Percentiles rank a stretch among this genome's conserved stretches.
Evolutionary conservation across 1,140 invertebrate genomes (phyloP).

Genomic region (Drosophila sechellia): DNA sequence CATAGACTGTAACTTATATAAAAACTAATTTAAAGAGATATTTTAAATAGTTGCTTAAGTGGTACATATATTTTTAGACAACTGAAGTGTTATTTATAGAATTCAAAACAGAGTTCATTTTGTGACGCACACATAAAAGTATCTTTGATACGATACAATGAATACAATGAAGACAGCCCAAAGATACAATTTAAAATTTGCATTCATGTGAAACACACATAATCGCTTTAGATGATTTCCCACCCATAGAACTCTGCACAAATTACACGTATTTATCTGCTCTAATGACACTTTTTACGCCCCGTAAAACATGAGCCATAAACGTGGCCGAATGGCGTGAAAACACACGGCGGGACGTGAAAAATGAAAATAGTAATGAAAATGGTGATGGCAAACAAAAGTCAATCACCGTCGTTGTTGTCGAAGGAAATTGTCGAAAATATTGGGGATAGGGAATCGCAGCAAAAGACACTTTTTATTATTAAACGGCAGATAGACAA

Average conservation of each 20-base stretch:
- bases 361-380: conserved; percentile 75
- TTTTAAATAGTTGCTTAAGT: no score
- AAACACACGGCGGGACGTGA: conserved; percentile 34
- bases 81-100: no score
- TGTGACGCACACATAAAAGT: no score
- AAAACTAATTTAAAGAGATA: no score
- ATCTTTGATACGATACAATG: background rate
- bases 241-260: conserved; percentile 25
- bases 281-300: conserved; percentile 68
- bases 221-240: conserved; percentile 25
- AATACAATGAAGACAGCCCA: background rate
- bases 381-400: conserved; percentile 60
- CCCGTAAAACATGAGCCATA: conserved; percentile 65
- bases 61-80: no score
- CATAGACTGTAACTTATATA: background rate
- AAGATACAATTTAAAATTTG: conserved; percentile 1
- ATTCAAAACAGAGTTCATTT: no score
- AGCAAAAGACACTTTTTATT: conserved; percentile 64
- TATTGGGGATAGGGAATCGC: conserved; percentile 42
- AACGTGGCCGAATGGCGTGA: conserved; percentile 31
- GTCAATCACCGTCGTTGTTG: conserved; percentile 62
- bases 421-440: conserved; percentile 51
- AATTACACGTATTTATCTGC: conserved; percentile 47
- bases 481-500: conserved; percentile 66
- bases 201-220: conserved; percentile 9